Base-by-base conservation (phyloP, 2,113 vertebrate genomes). In the Rhabdomys dilectus region DNA sequence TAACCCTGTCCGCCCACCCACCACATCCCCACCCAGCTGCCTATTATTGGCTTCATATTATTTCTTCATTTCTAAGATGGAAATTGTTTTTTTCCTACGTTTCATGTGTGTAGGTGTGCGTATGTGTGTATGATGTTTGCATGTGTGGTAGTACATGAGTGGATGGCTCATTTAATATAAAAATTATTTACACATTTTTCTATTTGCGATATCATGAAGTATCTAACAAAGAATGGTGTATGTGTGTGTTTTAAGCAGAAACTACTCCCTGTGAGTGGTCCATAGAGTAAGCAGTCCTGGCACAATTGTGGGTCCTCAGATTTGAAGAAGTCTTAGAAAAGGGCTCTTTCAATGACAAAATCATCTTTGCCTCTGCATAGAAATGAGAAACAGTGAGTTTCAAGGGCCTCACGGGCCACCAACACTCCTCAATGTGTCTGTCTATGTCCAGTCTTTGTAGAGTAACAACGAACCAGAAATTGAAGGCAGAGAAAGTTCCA, bases 211-310 rank as follows among this genome's bases (percentile, higher is more conserved):
- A 17, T 17, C 34, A 45, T 4, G 7, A 7, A 31, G 1, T 19
- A 31, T 73, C 86, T 77, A 73, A 39, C 56, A 95, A 78, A 88
- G 58, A 78, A 75, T 34, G 26, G 34, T 21, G 6, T 56, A 26
- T 60, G 12, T 68, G 3, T 78, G 29, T 76, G 11, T 81, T 73
- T 96, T 94, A 80, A 87, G 85, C n/a, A 22, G 53, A 72, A 68
- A 42, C 72, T 10, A 31, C 84, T 90, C 26, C 13, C 56, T 13
- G 1, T 31, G 39, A 85, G 72, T 39, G 26, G 4, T 45, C 84
- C 45, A 7, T 13, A 45, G 70, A 39, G 4, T 39, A 51, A 22
- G 12, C 0, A 3, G 39, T 22, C 39, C 1, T 31, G 7, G 42
- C 45, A 15, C 17, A 31, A 11, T 75, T 81, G 12, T 17, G 36